phyloP scores from a whole-genome alignment of 2,797 vertebrate genomes.

The Malacoraja senta region DNA sequence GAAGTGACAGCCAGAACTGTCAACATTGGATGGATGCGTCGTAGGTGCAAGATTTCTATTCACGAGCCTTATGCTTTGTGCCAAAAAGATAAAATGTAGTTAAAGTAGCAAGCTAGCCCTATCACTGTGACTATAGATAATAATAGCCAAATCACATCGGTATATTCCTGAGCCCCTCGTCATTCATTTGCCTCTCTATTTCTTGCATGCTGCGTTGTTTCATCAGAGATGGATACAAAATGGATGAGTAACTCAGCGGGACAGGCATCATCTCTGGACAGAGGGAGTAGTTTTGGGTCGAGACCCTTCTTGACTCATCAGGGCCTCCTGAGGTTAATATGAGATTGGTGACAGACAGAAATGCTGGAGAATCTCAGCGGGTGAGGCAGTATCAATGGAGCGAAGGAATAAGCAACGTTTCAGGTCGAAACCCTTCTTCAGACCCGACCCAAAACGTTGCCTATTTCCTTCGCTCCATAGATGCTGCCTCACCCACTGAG shows the following conservation, averaged over 20 bases:
- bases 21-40: not conserved
- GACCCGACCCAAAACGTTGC: no score
- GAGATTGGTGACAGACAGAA: not conserved
- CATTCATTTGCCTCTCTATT: not conserved
- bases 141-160: not conserved
- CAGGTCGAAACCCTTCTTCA: no score
- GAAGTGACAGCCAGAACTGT: not conserved
- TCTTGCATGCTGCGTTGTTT: no score
- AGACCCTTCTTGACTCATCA: not conserved
- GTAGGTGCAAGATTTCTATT: not conserved
- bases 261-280: no score
- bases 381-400: no score
- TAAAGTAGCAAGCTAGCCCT: not conserved
- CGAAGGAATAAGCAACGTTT: no score
- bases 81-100: conserved; percentile 7
- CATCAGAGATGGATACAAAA: no score
- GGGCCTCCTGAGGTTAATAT: not conserved
- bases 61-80: not conserved
- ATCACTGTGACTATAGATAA: not conserved
- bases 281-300: no score
- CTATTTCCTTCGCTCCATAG: no score
- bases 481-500: no score
- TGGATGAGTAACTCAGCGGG: no score
- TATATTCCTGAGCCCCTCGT: not conserved
- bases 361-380: no score